Conservation (phyloP, 2,113 vertebrate species). For the Tretioscincus oriximinensis region DNA sequence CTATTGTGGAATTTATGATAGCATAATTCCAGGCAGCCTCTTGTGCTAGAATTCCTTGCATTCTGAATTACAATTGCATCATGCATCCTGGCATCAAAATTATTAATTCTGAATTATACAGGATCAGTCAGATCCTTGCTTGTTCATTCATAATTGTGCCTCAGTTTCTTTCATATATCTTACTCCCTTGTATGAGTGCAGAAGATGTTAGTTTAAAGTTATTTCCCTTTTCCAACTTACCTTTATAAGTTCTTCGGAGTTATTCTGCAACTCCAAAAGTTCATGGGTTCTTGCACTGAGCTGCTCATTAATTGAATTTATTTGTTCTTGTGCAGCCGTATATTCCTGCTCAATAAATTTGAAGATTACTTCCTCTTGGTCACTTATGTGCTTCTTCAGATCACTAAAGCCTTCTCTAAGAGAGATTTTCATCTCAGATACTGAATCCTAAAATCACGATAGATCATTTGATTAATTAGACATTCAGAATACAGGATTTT, state of each 20-base stretch:
- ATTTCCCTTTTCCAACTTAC: background rate
- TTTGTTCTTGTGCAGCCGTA: conserved; percentile 38
- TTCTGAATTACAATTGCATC: no score
- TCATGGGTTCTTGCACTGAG: background rate
- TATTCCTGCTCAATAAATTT: conserved; percentile 49
- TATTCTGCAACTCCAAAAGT: conserved; percentile 43
- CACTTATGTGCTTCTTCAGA: conserved; percentile 61
- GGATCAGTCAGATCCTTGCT: background rate
- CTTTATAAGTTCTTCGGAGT: conserved; percentile 26
- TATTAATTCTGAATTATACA: no score
- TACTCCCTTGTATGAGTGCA: background rate
- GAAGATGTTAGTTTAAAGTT: background rate
- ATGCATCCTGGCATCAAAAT: no score
- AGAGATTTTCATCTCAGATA: conserved; percentile 51
- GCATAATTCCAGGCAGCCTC: background rate
- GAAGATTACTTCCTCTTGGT: conserved; percentile 52
- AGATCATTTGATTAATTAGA: background rate
- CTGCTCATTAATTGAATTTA: conserved; percentile 23
- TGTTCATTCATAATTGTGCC: background rate
- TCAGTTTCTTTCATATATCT: background rate
- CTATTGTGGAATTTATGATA: background rate
- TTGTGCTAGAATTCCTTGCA: no score
- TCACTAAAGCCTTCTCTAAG: conserved; percentile 53
- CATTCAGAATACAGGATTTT: background rate
- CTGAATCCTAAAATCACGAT: conserved; percentile 52